Evolutionary conservation across 2,113 vertebrate species (phyloP).

Genomic region (Pterocles orientalis): DNA sequence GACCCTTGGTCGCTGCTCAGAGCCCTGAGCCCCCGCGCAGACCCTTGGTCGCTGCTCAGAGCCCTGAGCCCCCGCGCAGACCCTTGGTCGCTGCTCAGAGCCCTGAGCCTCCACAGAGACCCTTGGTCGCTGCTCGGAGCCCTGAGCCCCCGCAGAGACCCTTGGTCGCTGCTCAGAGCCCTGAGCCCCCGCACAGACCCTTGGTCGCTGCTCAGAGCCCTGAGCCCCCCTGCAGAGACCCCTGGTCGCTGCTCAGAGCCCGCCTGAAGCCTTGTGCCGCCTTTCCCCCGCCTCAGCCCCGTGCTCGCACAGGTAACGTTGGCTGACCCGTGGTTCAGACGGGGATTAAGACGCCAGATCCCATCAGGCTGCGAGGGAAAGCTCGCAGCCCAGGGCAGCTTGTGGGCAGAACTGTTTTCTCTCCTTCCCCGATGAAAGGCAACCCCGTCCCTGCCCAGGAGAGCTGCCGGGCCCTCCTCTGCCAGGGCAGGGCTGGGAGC

Average conservation of each 20-base stretch:
- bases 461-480: background rate
- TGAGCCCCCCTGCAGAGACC: fast-evolving
- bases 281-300: too few relatives aligned
- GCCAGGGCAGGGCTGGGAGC: background rate
- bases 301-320: background rate
- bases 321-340: fast-evolving
- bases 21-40: too few relatives aligned
- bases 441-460: background rate
- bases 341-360: fast-evolving
- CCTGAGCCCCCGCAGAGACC: too few relatives aligned
- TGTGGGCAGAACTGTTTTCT: background rate
- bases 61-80: too few relatives aligned
- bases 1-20: too few relatives aligned
- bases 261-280: background rate
- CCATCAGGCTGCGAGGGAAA: fast-evolving
- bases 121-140: too few relatives aligned
- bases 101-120: background rate
- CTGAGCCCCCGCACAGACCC: too few relatives aligned
- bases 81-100: too few relatives aligned
- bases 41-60: too few relatives aligned
- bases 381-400: background rate
- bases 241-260: fast-evolving
- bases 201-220: too few relatives aligned
- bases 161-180: too few relatives aligned
- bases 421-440: background rate